These are phyloP conservation scores for Drosophila nasuta DNA, from an alignment of 1,140 invertebrate genomes.

Conservation along the genomic window DNA sequence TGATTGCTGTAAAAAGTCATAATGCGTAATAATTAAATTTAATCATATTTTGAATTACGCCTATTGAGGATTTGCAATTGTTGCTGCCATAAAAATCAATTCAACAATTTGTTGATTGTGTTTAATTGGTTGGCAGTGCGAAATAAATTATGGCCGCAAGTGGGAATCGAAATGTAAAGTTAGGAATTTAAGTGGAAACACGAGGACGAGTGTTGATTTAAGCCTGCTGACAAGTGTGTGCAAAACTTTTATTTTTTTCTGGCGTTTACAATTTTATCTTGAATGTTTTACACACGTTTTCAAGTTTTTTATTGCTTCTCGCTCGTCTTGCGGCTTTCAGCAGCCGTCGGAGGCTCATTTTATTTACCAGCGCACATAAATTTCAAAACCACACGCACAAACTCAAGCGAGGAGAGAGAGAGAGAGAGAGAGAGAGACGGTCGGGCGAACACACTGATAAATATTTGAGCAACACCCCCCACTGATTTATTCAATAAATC, in stretches of 20 bases:
- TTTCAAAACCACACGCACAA: slow-evolving; percentile 58
- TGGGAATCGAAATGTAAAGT: neutral
- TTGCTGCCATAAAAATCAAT: slow-evolving; percentile 7
- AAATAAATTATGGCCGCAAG: slow-evolving; percentile 9
- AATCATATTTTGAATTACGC: slow-evolving; percentile 5
- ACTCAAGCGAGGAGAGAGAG: neutral
- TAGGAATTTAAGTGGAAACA: slow-evolving; percentile 4
- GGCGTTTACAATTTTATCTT: slow-evolving; percentile 33
- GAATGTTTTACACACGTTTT: slow-evolving; percentile 65
- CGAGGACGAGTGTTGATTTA: slow-evolving; percentile 29
- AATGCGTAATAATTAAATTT: slow-evolving; percentile 17
- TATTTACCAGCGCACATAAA: slow-evolving; percentile 76
- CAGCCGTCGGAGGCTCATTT: slow-evolving; percentile 59
- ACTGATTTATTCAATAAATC: slow-evolving; percentile 82
- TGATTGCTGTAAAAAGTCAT: neutral
- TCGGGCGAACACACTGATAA: slow-evolving; percentile 48
- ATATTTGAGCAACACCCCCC: slow-evolving; percentile 68
- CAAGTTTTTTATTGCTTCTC: slow-evolving; percentile 67
- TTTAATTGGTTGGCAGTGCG: slow-evolving; percentile 8
- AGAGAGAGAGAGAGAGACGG: neutral
- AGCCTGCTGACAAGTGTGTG: slow-evolving; percentile 22
- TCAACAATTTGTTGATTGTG: slow-evolving; percentile 22
- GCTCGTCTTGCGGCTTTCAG: slow-evolving; percentile 70
- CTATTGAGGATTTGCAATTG: slow-evolving; percentile 2
- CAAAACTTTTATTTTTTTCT: slow-evolving; percentile 14